Evolutionary conservation across 2,888 invertebrate genomes (phyloP).

Genomic region (Tillus elongatus): DNA sequence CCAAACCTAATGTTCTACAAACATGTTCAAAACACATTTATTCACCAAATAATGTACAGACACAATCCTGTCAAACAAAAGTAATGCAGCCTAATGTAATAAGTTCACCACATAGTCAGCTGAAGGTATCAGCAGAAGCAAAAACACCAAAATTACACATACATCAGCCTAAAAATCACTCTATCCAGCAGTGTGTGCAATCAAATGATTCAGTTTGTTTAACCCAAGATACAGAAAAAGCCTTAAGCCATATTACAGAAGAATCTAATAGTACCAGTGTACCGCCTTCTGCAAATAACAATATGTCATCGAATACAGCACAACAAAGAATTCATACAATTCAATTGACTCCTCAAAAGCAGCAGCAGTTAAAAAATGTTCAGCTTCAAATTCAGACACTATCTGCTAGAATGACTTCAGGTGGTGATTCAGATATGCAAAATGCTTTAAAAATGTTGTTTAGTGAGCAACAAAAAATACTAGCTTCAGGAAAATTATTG

Average conservation of each 20-base stretch:
- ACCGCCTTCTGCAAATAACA: constrained; percentile 9
- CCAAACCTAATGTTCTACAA: background rate
- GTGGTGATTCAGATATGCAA: constrained; percentile 34
- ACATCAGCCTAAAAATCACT: background rate
- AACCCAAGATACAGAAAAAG: constrained; percentile 36
- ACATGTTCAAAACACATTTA: too few relatives aligned
- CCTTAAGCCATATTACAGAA: constrained; percentile 37
- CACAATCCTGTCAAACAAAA: background rate
- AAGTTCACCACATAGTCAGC: background rate
- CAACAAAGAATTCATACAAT: constrained; percentile 60
- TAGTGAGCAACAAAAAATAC: constrained; percentile 61
- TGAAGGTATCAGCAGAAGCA: background rate
- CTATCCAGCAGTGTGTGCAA: constrained; percentile 23
- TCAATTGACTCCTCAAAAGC: constrained; percentile 64
- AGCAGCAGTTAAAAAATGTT: constrained; percentile 52
- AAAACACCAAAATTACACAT: background rate
- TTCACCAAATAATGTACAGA: too few relatives aligned
- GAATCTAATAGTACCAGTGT: constrained; percentile 24
- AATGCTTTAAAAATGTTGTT: constrained; percentile 43
- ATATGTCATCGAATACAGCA: constrained; percentile 14
- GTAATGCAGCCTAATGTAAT: background rate
- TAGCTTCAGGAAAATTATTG: constrained; percentile 61
- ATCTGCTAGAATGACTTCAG: constrained; percentile 45
- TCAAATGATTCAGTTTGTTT: constrained; percentile 16
- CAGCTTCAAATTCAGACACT: constrained; percentile 62